phyloP scores from a whole-genome alignment of 1,140 invertebrate species.

The Halotydeus destructor region DNA sequence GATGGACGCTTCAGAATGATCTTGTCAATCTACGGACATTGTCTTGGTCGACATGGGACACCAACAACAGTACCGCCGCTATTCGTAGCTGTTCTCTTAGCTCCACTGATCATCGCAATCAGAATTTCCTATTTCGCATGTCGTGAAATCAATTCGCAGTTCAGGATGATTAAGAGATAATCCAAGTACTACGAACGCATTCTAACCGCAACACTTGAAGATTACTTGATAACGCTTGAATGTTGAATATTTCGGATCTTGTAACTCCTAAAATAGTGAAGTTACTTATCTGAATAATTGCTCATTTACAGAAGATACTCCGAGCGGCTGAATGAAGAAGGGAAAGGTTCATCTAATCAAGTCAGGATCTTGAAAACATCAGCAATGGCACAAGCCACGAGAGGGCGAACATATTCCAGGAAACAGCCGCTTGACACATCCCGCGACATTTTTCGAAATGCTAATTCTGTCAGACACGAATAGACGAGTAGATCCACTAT shows the following conservation, averaged over 20 bases:
- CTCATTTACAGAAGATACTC: conserved; percentile 27
- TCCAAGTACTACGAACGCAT: too few species aligned
- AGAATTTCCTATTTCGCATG: too few species aligned
- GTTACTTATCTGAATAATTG: too few species aligned
- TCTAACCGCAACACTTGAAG: too few species aligned
- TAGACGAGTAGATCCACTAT: too few species aligned
- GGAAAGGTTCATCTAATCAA: conserved; percentile 48
- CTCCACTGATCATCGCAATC: too few species aligned
- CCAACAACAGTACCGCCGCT: not conserved
- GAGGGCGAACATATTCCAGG: conserved; percentile 78
- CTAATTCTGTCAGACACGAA: too few species aligned
- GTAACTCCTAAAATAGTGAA: conserved; percentile 34
- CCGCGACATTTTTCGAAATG: too few species aligned
- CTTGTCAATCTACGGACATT: conserved; percentile 10
- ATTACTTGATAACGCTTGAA: conserved; percentile 95
- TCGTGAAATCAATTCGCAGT: too few species aligned
- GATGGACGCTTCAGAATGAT: conserved; percentile 27
- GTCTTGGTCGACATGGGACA: conserved; percentile 11
- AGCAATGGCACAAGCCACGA: conserved; percentile 90
- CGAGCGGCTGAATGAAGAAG: conserved; percentile 84
- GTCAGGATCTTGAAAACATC: conserved; percentile 87
- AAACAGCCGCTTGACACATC: too few species aligned
- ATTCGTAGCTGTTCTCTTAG: conserved; percentile 6
- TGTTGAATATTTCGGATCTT: conserved; percentile 87
- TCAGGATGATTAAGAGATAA: too few species aligned